phyloP scores from a whole-genome alignment of 1,140 invertebrate species.

The Bombus fervidus region DNA sequence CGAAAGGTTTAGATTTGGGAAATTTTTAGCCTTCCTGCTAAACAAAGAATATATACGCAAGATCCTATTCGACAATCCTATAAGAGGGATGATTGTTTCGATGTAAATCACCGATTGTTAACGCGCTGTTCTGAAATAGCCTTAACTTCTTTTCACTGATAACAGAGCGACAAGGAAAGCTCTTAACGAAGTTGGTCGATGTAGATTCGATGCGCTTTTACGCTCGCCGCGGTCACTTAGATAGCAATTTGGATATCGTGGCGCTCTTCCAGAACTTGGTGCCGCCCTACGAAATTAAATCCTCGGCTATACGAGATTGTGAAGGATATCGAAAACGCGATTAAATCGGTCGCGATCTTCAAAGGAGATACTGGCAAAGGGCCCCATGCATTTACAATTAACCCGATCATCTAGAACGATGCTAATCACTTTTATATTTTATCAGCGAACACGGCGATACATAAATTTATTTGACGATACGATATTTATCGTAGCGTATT shows the following conservation, averaged over 20 bases:
- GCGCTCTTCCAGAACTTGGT: neutral
- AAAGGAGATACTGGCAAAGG: neutral
- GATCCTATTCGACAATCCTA: neutral
- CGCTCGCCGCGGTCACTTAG: constrained; percentile 5
- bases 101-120: neutral
- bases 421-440: neutral
- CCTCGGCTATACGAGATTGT: neutral
- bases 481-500: neutral
- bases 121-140: neutral
- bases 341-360: neutral
- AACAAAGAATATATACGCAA: neutral
- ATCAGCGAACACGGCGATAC: neutral
- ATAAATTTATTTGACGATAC: neutral
- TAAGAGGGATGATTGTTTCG: neutral
- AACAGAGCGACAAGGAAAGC: neutral
- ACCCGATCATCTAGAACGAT: neutral
- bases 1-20: no score
- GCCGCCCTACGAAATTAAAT: neutral
- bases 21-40: neutral
- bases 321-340: constrained; percentile 7
- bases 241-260: constrained; percentile 7
- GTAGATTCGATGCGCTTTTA: constrained; percentile 1
- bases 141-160: neutral
- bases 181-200: constrained; percentile 12
- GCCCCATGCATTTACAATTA: constrained; percentile 7